These are phyloP conservation scores for Gymnoscopelus microlampas DNA, from an alignment of 2,797 vertebrate genomes.

Conservation along the genomic window DNA sequence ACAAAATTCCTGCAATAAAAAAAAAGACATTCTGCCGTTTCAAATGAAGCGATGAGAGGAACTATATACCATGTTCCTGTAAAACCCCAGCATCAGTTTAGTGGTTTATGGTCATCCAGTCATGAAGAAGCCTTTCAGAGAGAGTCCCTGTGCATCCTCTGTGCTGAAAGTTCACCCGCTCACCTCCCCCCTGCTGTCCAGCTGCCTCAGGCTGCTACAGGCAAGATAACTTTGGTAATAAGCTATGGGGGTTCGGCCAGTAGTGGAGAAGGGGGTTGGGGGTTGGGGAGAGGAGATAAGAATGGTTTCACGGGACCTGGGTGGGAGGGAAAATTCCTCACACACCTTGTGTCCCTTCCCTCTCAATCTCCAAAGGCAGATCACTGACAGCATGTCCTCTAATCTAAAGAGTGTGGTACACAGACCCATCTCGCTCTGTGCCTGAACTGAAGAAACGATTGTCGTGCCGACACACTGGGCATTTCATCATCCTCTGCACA, in stretches of 20 bases:
- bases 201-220: conserved; percentile 38
- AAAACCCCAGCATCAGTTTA: conserved; percentile 15
- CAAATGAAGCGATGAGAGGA: conserved; percentile 24
- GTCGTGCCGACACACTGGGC: conserved; percentile 10
- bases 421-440: conserved; percentile 23
- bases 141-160: conserved; percentile 17
- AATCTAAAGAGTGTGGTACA: conserved; percentile 11
- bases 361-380: conserved; percentile 15
- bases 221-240: conserved; percentile 55
- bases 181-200: conserved; percentile 25
- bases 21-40: conserved; percentile 14
- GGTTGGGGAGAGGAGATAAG: conserved; percentile 40
- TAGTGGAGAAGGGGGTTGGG: conserved; percentile 4
- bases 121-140: conserved; percentile 11
- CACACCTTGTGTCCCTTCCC: conserved; percentile 10
- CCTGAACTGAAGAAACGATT: conserved; percentile 32
- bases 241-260: conserved; percentile 11
- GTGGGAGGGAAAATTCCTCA: conserved; percentile 30
- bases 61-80: neutral
- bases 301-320: conserved; percentile 21
- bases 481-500: conserved; percentile 21
- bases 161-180: conserved; percentile 13
- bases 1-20: conserved; percentile 5
- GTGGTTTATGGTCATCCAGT: conserved; percentile 9
- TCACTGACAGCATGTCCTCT: conserved; percentile 25